phyloP scores from a whole-genome alignment of 2,797 vertebrate genomes.

The Trachurus trachurus region DNA sequence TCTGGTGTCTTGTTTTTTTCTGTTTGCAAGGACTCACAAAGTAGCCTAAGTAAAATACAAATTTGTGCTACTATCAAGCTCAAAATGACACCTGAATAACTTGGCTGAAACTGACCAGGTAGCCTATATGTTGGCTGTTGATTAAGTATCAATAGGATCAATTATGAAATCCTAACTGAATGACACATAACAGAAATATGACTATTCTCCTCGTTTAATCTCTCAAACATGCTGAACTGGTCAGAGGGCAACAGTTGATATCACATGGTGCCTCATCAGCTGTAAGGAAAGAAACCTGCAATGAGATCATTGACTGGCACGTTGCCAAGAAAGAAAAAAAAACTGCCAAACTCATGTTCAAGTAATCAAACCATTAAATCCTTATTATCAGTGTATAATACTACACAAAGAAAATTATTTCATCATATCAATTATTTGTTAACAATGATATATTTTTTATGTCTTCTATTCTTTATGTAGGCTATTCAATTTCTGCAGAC shows the following conservation, averaged over 20 bases:
- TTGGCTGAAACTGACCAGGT: neutral
- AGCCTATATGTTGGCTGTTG: neutral
- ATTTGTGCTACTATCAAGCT: neutral
- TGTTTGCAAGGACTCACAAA: neutral
- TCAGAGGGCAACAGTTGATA: conserved; percentile 10
- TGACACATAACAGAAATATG: neutral
- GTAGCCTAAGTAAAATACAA: neutral
- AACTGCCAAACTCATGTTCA: neutral
- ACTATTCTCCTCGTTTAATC: neutral
- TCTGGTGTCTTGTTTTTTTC: neutral
- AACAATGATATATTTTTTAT: too few relatives aligned
- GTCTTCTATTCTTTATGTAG: too few relatives aligned
- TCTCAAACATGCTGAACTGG: neutral
- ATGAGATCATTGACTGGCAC: conserved; percentile 64
- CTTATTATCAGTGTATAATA: neutral
- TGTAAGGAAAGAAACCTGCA: conserved; percentile 30
- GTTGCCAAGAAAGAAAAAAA: conserved; percentile 33
- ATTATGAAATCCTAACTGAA: neutral
- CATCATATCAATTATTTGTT: too few relatives aligned
- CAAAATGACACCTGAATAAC: neutral
- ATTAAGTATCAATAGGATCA: too few relatives aligned
- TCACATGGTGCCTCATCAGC: conserved; percentile 33
- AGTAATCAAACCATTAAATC: neutral
- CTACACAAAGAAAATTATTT: neutral
- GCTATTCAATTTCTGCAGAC: too few relatives aligned